Evolutionary conservation across 2,888 invertebrate species (phyloP).

Genomic region (Dorcus hopei): DNA sequence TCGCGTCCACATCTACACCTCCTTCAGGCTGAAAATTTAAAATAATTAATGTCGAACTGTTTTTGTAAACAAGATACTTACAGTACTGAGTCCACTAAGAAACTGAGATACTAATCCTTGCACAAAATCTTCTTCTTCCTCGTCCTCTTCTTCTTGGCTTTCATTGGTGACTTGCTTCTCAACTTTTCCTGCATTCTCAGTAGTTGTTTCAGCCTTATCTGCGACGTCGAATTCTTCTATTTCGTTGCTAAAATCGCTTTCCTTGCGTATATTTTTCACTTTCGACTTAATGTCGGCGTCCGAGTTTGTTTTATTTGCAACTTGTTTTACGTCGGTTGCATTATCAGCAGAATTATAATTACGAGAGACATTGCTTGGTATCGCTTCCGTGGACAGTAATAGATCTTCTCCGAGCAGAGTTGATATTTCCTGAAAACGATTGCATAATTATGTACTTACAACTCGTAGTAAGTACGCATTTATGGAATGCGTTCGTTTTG

Average conservation of each 20-base stretch:
- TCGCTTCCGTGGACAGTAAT: background rate
- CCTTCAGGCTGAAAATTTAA: slow-evolving; percentile 43
- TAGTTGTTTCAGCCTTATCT: slow-evolving; percentile 6
- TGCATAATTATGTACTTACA: too few species aligned
- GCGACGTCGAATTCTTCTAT: slow-evolving; percentile 14
- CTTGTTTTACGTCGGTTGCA: background rate
- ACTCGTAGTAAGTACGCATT: too few species aligned
- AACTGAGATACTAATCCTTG: slow-evolving; percentile 46
- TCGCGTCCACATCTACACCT: slow-evolving; percentile 46
- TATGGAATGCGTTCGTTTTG: background rate
- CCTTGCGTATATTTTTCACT: background rate
- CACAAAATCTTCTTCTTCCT: slow-evolving; percentile 42
- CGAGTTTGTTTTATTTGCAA: background rate
- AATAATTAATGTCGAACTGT: background rate
- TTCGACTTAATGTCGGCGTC: background rate
- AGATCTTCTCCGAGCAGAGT: background rate
- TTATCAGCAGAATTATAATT: too few species aligned
- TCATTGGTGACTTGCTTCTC: background rate
- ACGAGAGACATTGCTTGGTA: background rate
- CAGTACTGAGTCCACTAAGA: slow-evolving; percentile 45
- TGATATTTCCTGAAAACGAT: slow-evolving; percentile 1
- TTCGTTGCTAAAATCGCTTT: slow-evolving; percentile 10
- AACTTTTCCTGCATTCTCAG: background rate
- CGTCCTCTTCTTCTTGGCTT: slow-evolving; percentile 32
- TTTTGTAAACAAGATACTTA: slow-evolving; percentile 23